Evolutionary conservation across 2,113 vertebrate genomes (phyloP).

Genomic region (Plotosus lineatus): DNA sequence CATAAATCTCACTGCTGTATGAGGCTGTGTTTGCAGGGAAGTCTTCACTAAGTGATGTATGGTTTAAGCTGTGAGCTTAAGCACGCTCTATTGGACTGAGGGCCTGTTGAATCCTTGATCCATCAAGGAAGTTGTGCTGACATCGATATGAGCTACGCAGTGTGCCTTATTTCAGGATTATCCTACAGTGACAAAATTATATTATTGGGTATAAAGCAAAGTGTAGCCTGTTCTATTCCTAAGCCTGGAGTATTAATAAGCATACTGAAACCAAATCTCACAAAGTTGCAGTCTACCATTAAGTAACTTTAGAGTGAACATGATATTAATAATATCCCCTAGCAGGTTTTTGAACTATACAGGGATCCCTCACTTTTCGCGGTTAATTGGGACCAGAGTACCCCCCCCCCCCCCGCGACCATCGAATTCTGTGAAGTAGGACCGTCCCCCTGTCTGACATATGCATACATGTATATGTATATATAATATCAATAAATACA

Average conservation of each 20-base stretch:
- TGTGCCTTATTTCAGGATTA: neutral
- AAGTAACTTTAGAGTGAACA: neutral
- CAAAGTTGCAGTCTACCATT: neutral
- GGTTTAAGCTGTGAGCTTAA: constrained; percentile 72
- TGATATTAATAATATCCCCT: neutral
- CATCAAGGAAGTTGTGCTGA: neutral
- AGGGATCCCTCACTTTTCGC: constrained; percentile 27
- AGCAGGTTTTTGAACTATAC: constrained; percentile 46
- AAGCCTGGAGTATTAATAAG: neutral
- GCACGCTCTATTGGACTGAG: constrained; percentile 58
- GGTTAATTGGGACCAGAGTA: too few relatives aligned
- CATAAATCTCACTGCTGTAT: constrained; percentile 81
- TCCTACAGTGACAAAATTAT: neutral
- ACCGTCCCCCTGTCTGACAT: too few relatives aligned
- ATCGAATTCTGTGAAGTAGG: too few relatives aligned
- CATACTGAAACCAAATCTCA: neutral
- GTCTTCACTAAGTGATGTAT: constrained; percentile 90
- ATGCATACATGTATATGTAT: too few relatives aligned
- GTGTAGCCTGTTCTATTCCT: neutral
- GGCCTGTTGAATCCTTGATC: neutral
- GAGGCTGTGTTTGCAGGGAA: constrained; percentile 85
- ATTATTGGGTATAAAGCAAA: neutral
- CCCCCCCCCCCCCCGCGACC: too few relatives aligned
- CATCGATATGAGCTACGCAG: neutral
- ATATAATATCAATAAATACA: too few relatives aligned